Conservation (phyloP, 2,113 vertebrate species). For the Etia nguti region DNA sequence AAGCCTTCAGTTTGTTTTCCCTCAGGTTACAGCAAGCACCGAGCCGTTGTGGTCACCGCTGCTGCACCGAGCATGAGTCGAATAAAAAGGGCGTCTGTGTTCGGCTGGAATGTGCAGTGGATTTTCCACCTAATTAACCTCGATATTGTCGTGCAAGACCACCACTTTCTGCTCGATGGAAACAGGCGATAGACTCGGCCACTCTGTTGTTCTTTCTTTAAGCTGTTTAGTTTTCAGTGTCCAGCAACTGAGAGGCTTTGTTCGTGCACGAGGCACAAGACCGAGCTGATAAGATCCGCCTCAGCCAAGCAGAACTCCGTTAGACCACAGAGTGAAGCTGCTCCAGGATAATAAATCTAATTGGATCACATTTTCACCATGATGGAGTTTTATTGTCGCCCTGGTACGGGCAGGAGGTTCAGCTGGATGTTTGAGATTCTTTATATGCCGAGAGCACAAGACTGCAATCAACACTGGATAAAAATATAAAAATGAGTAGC, state of each 20-base stretch:
- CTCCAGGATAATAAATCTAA: neutral
- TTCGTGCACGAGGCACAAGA: neutral
- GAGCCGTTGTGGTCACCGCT: neutral
- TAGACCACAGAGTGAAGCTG: neutral
- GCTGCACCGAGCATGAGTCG: neutral
- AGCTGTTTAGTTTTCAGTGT: neutral
- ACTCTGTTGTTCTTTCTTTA: neutral
- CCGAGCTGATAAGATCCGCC: neutral
- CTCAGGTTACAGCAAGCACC: neutral
- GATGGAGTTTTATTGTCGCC: neutral
- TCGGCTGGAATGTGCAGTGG: neutral
- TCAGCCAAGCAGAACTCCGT: neutral
- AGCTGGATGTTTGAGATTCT: neutral
- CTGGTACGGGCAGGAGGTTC: neutral
- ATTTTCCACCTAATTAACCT: constrained; percentile 19
- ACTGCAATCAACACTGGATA: neutral
- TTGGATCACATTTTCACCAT: neutral
- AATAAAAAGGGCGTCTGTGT: neutral
- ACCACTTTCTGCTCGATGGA: neutral
- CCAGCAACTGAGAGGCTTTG: neutral
- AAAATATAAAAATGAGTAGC: neutral
- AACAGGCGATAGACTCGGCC: neutral
- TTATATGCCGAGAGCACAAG: neutral
- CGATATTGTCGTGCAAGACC: neutral
- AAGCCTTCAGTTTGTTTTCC: neutral